phyloP scores from a whole-genome alignment of 2,113 vertebrate genomes.

The Ochotona curzoniae region DNA sequence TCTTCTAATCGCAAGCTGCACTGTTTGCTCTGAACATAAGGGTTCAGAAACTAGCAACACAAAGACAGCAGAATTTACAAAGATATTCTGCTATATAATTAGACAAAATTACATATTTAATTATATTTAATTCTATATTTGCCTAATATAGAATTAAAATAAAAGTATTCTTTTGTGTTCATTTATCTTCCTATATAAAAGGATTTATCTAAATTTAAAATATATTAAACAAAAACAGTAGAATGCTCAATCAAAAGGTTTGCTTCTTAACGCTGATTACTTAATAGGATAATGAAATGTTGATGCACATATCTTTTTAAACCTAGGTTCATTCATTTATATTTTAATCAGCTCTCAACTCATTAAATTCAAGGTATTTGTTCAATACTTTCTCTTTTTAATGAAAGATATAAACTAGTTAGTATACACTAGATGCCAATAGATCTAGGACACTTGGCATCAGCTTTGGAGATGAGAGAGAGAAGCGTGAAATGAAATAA shows the following conservation, averaged over 20 bases:
- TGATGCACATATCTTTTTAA: background rate
- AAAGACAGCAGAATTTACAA: background rate
- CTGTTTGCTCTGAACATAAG: background rate
- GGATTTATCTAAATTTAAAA: background rate
- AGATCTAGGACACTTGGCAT: background rate
- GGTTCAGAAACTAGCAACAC: background rate
- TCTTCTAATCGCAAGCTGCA: background rate
- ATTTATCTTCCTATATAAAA: background rate
- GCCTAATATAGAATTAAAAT: too few species aligned
- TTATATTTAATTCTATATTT: too few species aligned
- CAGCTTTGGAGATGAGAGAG: too few species aligned
- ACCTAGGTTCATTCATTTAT: background rate
- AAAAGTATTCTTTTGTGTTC: too few species aligned
- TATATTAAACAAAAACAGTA: conserved; percentile 19
- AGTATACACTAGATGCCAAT: too few species aligned
- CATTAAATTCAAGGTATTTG: background rate
- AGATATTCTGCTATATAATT: conserved; percentile 8
- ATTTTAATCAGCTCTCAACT: background rate
- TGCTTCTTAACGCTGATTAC: conserved; percentile 22
- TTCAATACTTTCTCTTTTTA: background rate
- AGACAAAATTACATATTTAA: background rate
- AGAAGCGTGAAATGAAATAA: background rate
- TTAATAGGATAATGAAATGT: background rate
- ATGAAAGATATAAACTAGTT: background rate
- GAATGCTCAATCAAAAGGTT: background rate